Base-by-base conservation (phyloP, 2,113 vertebrate species). In the Podarcis raffonei region DNA sequence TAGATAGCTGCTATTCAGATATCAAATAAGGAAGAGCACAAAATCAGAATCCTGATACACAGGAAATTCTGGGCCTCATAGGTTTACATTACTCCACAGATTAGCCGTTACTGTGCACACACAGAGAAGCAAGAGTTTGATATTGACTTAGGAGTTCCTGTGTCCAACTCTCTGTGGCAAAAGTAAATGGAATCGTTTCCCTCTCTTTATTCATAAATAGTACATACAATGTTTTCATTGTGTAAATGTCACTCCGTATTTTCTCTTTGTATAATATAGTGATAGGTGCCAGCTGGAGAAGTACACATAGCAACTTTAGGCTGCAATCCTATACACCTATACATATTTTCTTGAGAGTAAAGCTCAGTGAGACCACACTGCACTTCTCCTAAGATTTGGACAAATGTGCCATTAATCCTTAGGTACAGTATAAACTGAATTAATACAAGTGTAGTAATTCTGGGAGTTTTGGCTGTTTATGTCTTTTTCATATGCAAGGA, bases 171-270 rank as follows among this genome's bases (percentile, higher is more conserved):
- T 81, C 91, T 79, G 80, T 86, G 89, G 85, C 91, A 91, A 66
- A 62, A 81, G 91, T 32, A 78, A 39, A 1, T 30, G 7, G 42
- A 37, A 87, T 86, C 65, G 80, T 77, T 79, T 89, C 81, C 80
- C 87, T 87, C 65, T 5, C 86, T 91, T 27, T 82, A 72, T 88
- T 65, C 86, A 83, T 84, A 82, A 89, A 86, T 84, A 74, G 86
- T 15, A 16, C 82, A 87, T 22, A 95, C 93, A 95, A 85, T 93
- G 93, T 6, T 0, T 1, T 93, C 85, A 85, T 87, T 95, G 90
- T 93, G 93, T 11, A 90, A 5, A 90, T 68, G 72, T 66, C 81
- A 74, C 48, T 74, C 42, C 37, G 25, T 65, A 7, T 39, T 87
- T 32, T 72, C n/a, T 57, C 30, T 11, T 48, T 39, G 8, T 62